Evolutionary conservation across 2,888 invertebrate species (phyloP).

Genomic region (Temnothorax ravouxi): DNA sequence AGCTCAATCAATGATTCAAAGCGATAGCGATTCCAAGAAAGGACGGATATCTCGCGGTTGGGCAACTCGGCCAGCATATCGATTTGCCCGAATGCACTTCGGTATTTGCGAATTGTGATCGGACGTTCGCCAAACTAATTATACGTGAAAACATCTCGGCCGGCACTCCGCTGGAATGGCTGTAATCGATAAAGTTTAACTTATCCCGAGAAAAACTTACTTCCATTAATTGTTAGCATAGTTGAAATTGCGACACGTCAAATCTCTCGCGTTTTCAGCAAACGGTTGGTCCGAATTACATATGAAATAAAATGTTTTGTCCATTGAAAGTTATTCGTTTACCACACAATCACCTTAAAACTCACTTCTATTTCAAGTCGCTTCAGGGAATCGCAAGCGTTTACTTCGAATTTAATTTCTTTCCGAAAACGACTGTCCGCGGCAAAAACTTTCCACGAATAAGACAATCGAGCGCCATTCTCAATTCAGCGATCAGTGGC

Average conservation of each 20-base stretch:
- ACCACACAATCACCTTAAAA: background rate
- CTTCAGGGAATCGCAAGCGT: background rate
- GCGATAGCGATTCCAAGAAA: slow-evolving; percentile 33
- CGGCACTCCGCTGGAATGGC: slow-evolving; percentile 8
- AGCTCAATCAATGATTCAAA: slow-evolving; percentile 42
- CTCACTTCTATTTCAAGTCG: background rate
- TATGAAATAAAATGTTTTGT: slow-evolving; percentile 6
- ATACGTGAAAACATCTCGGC: slow-evolving; percentile 36
- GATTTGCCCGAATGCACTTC: slow-evolving; percentile 43
- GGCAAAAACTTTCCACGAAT: background rate
- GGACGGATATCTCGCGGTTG: slow-evolving; percentile 27
- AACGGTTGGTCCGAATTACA: slow-evolving; percentile 18
- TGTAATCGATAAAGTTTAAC: slow-evolving; percentile 44
- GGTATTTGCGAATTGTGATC: slow-evolving; percentile 51
- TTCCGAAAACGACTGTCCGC: slow-evolving; percentile 25
- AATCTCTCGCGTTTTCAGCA: slow-evolving; percentile 12
- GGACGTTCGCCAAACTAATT: slow-evolving; percentile 46
- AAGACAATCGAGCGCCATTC: slow-evolving; percentile 4
- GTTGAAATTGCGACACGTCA: slow-evolving; percentile 16
- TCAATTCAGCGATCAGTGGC: slow-evolving; percentile 3
- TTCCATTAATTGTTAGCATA: slow-evolving; percentile 13
- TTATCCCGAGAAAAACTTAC: slow-evolving; percentile 10
- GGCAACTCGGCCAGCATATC: slow-evolving; percentile 21
- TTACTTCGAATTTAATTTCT: background rate
- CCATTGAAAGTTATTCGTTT: background rate